Conservation (phyloP, 2,113 vertebrate genomes). For the Chauna torquata region DNA sequence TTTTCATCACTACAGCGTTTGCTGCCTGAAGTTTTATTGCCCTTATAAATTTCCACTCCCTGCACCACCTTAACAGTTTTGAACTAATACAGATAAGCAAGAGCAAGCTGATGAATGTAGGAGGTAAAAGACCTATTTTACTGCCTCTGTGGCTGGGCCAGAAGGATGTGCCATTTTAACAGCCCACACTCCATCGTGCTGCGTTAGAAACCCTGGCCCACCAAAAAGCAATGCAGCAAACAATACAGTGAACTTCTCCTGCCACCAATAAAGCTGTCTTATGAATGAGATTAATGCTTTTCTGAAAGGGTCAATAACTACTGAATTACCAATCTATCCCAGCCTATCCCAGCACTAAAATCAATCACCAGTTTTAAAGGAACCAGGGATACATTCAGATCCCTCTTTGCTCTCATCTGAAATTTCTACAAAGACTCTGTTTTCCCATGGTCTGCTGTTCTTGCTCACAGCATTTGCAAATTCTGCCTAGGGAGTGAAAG, state of each 20-base stretch:
- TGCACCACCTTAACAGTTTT: neutral
- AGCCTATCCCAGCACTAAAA: conserved; percentile 29
- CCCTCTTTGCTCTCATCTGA: neutral
- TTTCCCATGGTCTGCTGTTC: neutral
- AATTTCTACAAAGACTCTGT: neutral
- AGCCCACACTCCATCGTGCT: neutral
- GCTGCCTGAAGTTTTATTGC: conserved; percentile 52
- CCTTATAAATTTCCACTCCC: conserved; percentile 57
- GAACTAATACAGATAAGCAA: conserved; percentile 31
- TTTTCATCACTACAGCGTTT: neutral
- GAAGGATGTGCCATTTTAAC: neutral
- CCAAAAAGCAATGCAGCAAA: neutral
- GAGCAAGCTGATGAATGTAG: conserved; percentile 24
- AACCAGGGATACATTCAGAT: neutral
- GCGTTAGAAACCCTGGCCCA: conserved; percentile 7
- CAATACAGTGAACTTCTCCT: conserved; percentile 66
- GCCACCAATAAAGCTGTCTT: conserved; percentile 71
- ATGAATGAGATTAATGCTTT: conserved; percentile 33
- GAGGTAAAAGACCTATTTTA: neutral
- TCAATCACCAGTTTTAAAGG: conserved; percentile 34
- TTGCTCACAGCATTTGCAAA: neutral
- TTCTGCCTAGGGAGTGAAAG: neutral
- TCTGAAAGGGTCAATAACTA: conserved; percentile 56
- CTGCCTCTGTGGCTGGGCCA: neutral
- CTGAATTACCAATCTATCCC: conserved; percentile 29